Evolutionary conservation across 2,797 vertebrate species (phyloP), one percentile per base, ranked within the genome.

Genomic region (Gallinago solitaria): DNA sequence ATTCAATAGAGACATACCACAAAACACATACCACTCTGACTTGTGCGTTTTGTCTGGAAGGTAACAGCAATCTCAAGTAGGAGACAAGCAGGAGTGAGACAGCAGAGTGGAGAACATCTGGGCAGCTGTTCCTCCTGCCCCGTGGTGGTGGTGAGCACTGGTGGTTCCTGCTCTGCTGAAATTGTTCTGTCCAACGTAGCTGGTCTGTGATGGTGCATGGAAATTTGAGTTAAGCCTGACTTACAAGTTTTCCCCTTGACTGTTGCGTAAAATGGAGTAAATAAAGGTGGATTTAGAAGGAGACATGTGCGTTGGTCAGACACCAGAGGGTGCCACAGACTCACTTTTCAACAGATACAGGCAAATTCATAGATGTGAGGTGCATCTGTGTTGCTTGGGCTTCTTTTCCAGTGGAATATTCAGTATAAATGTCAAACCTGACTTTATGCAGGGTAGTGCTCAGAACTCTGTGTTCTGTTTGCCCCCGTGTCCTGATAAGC

Each of bases 291-390:
- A 15, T 86, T 83, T 48, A 32, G 63, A 39, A 43, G 47, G 56
- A n/a, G 56, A 64, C 8, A 2, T 48, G 4, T 91, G 54, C 37
- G 0, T 9, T 93, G 10, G 2, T 94, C 84, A 65, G 94, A 97
- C 98, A 98, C 96, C 96, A 98, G 98, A 98, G 98, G 98, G 98
- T 96, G 97, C 97, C 89, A 96, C 92, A 98, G 96, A 83, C 87
- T 97, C 82, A 87, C 84, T 93, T 94, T 97, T 97, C 71, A 68
- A 35, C 16, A 41, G 37, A 4, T 32, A 4, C 21, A 67, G 21
- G 48, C 65, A 18, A 21, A 13, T 47, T 41, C 4, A 1, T 8
- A 64, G 6, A 3, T 16, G 3, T 2, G 53, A 30, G 30, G 10
- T 43, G 25, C 15, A 15, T 64, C 51, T 74, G 18, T 14, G 1